Percentiles rank a stretch among this genome's conserved stretches.
These are phyloP conservation scores for Corythoichthys intestinalis DNA, from an alignment of 2,113 vertebrate genomes.

Conservation along the genomic window DNA sequence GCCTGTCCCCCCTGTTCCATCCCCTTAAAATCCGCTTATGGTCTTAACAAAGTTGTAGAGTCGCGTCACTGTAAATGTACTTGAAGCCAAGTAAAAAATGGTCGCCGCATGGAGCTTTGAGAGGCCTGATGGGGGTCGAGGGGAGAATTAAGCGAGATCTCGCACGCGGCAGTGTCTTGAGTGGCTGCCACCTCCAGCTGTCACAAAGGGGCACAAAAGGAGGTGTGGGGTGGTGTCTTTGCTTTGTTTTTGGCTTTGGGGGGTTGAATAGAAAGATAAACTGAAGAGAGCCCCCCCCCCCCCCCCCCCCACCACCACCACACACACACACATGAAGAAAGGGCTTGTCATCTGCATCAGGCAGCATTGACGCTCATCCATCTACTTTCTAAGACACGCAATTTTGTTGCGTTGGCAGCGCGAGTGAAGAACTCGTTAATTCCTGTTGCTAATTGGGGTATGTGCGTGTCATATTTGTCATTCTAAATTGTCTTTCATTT, in stretches of 20 bases:
- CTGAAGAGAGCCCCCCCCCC: slow-evolving; percentile 50
- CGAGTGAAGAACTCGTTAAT: slow-evolving; percentile 65
- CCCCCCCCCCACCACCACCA: neutral
- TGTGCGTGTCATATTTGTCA: slow-evolving; percentile 14
- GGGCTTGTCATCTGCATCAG: slow-evolving; percentile 71
- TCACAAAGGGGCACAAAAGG: slow-evolving; percentile 68
- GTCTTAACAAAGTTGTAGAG: neutral
- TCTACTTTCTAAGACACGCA: slow-evolving; percentile 6
- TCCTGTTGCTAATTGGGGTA: slow-evolving; percentile 36
- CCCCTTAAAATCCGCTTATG: no score
- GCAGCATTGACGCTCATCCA: slow-evolving; percentile 54
- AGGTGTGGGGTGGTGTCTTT: slow-evolving; percentile 53
- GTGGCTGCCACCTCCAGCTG: slow-evolving; percentile 73
- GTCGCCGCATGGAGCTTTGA: neutral
- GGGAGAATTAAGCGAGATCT: slow-evolving; percentile 12
- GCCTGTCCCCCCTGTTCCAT: no score
- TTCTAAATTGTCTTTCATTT: no score
- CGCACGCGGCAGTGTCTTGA: slow-evolving; percentile 24
- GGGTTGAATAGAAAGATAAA: slow-evolving; percentile 69
- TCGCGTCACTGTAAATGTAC: neutral
- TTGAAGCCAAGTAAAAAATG: slow-evolving; percentile 25
- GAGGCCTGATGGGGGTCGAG: slow-evolving; percentile 29
- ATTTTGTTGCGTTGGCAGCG: neutral
- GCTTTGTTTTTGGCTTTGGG: slow-evolving; percentile 3
- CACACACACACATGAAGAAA: slow-evolving; percentile 28